Conservation (phyloP, 2,113 vertebrate species). For the Diglossa brunneiventris region DNA sequence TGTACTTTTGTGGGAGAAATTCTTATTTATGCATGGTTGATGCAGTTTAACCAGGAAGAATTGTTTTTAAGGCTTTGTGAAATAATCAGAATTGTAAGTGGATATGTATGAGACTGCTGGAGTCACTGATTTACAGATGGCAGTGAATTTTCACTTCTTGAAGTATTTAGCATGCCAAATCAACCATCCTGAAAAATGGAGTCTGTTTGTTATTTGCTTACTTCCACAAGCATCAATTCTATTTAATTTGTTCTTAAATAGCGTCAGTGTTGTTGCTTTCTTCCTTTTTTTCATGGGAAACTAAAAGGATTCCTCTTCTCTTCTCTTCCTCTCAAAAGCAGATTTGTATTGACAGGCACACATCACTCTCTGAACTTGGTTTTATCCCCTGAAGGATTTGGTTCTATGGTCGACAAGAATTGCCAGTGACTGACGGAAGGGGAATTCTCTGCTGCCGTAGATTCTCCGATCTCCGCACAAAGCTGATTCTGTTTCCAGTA, state of each 20-base stretch:
- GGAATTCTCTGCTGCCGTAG: background rate
- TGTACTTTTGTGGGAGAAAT: background rate
- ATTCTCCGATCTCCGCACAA: background rate
- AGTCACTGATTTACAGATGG: background rate
- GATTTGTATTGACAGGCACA: background rate
- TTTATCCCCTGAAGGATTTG: slow-evolving; percentile 34
- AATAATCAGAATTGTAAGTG: background rate
- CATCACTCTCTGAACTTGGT: background rate
- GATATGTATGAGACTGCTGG: background rate
- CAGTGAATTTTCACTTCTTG: background rate
- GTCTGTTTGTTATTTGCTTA: slow-evolving; percentile 9
- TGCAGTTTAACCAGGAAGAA: background rate
- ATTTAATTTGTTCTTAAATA: background rate
- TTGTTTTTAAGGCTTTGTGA: background rate
- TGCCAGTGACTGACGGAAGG: background rate
- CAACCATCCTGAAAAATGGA: background rate
- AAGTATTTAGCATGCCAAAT: background rate
- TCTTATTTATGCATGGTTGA: background rate
- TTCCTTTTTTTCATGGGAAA: background rate
- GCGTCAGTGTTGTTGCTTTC: background rate
- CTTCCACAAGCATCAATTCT: slow-evolving; percentile 7
- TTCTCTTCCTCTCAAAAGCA: background rate
- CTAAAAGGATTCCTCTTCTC: background rate
- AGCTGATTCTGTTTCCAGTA: slow-evolving; percentile 23
- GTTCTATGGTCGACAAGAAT: slow-evolving; percentile 20